Conservation (phyloP, 2,797 vertebrate species). For the Premnoplex brunnescens region DNA sequence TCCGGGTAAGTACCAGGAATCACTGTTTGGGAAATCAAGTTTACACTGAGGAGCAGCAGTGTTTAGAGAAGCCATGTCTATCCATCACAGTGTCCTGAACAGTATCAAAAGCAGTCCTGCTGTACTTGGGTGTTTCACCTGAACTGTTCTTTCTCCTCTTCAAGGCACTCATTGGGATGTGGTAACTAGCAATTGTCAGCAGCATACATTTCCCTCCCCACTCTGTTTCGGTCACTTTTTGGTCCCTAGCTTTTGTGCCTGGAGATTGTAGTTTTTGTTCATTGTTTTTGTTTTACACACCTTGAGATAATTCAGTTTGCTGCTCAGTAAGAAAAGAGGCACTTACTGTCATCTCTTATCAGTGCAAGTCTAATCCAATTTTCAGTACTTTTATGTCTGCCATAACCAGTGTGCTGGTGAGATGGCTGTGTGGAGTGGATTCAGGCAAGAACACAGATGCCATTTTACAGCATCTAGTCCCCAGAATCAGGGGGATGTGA, state of each 20-base stretch:
- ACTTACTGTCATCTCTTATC: background rate
- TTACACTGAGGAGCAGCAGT: background rate
- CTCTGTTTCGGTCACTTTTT: background rate
- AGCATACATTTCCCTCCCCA: background rate
- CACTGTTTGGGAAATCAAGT: background rate
- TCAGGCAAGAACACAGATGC: background rate
- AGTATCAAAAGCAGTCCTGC: background rate
- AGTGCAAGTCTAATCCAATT: background rate
- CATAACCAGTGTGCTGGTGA: background rate
- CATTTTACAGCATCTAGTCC: background rate
- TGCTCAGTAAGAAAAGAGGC: background rate
- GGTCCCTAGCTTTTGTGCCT: background rate
- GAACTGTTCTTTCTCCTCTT: background rate
- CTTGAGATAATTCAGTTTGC: background rate
- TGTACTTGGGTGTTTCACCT: background rate
- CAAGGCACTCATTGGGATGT: rapidly evolving
- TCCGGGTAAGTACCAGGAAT: constrained; percentile 82
- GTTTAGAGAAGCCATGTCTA: background rate
- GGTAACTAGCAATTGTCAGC: background rate
- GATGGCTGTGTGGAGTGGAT: background rate
- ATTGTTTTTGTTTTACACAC: background rate
- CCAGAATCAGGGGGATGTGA: background rate
- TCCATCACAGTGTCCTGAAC: background rate
- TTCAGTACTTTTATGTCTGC: background rate
- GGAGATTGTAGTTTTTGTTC: background rate